Percentiles rank a stretch among this genome's conserved stretches.
phyloP scores from a whole-genome alignment of 2,888 invertebrate genomes.

The Chamaedrilus cognettii region DNA sequence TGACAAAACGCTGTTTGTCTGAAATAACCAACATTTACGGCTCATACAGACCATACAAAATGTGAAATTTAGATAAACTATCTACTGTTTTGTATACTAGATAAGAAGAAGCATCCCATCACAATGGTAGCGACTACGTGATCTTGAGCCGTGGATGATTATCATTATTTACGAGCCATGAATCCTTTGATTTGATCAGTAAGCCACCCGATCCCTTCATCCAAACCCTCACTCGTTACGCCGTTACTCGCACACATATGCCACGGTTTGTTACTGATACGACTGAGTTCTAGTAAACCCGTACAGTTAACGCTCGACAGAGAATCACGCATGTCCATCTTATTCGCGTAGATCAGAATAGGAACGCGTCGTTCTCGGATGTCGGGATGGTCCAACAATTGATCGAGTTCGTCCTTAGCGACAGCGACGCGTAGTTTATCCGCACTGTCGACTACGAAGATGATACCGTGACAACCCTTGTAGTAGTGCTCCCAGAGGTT shows the following conservation, averaged over 20 bases:
- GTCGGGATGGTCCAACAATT: constrained; percentile 85
- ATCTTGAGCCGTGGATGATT: too few species aligned
- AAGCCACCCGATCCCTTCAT: constrained; percentile 92
- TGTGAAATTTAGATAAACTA: too few species aligned
- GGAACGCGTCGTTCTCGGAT: constrained; percentile 71
- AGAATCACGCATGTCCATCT: constrained; percentile 88
- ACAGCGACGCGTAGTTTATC: constrained; percentile 88
- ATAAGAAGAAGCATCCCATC: too few species aligned
- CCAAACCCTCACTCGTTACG: constrained; percentile 86
- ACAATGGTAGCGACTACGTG: too few species aligned
- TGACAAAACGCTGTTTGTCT: too few species aligned
- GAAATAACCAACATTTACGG: too few species aligned
- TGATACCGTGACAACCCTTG: constrained; percentile 87
- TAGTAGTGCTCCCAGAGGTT: constrained; percentile 98
- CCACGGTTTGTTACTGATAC: constrained; percentile 83
- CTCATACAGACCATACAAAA: too few species aligned
- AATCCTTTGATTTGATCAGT: constrained; percentile 65
- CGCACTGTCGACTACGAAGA: constrained; percentile 95
- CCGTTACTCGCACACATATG: constrained; percentile 94
- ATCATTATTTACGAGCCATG: too few species aligned
- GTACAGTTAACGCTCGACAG: constrained; percentile 77
- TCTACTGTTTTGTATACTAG: too few species aligned
- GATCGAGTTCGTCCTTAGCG: constrained; percentile 90
- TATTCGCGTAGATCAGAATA: constrained; percentile 93
- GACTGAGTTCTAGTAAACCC: constrained; percentile 73